Conservation (phyloP, 2,113 vertebrate genomes). For the Varanus komodoensis region DNA sequence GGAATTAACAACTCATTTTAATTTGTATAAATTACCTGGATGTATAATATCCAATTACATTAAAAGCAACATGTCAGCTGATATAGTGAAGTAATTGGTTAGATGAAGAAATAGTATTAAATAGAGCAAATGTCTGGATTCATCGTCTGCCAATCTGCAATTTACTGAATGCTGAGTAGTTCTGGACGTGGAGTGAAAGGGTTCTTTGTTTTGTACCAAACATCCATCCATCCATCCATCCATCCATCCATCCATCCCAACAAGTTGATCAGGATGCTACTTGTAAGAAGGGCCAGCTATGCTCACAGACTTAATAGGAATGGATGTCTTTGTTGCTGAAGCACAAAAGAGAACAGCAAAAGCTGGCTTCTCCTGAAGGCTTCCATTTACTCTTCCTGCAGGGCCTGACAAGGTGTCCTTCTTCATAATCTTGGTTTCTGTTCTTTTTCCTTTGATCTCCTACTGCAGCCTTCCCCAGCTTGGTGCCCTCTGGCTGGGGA, state of each 20-base stretch:
- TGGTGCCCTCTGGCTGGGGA: background rate
- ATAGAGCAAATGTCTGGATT: conserved; percentile 59
- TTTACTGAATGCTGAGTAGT: conserved; percentile 66
- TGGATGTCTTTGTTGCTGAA: background rate
- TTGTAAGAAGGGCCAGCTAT: background rate
- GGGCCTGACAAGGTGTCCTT: background rate
- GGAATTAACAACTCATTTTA: conserved; percentile 63
- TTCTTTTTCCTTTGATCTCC: background rate
- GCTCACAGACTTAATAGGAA: conserved; percentile 15
- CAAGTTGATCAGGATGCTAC: conserved; percentile 29
- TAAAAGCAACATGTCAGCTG: conserved; percentile 74
- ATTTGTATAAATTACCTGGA: conserved; percentile 75
- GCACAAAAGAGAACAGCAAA: background rate
- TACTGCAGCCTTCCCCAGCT: background rate
- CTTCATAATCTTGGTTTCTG: background rate
- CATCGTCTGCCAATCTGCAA: conserved; percentile 72
- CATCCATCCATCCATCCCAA: conserved; percentile 51
- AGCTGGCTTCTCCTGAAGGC: background rate
- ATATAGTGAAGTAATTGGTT: conserved; percentile 69
- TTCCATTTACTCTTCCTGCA: background rate
- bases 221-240: conserved; percentile 41
- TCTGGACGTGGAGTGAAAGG: conserved; percentile 37
- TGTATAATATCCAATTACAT: conserved; percentile 73
- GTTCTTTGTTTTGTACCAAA: conserved; percentile 40
- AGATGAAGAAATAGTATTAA: conserved; percentile 59